phyloP scores from a whole-genome alignment of 2,888 invertebrate species.

The Polia nebulosa region DNA sequence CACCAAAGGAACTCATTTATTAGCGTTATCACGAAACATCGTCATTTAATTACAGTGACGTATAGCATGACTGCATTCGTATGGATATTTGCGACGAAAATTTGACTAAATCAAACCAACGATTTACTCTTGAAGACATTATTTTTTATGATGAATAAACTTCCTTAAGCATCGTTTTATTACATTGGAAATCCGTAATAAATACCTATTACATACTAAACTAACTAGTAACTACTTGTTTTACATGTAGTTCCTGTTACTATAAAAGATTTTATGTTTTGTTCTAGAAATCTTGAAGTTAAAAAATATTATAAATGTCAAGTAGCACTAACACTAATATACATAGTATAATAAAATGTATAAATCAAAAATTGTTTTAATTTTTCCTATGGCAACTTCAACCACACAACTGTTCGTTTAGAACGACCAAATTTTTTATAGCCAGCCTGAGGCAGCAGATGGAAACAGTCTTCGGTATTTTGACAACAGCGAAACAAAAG shows the following conservation, averaged over 20 bases:
- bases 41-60: background rate
- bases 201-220: background rate
- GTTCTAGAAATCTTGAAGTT: slow-evolving; percentile 4
- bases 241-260: slow-evolving; percentile 4
- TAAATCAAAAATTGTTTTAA: slow-evolving; percentile 43
- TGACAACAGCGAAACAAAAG: background rate
- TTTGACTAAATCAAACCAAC: background rate
- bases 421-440: background rate
- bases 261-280: slow-evolving; percentile 16
- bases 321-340: slow-evolving; percentile 55
- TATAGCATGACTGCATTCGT: slow-evolving; percentile 18
- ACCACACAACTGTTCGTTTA: background rate
- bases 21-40: background rate
- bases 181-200: background rate
- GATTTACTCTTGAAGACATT: background rate
- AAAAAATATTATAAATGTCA: slow-evolving; percentile 39
- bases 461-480: background rate
- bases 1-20: background rate
- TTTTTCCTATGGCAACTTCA: slow-evolving; percentile 2
- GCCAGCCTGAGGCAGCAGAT: background rate
- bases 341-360: slow-evolving; percentile 56
- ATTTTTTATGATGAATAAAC: background rate
- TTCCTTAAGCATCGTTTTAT: background rate
- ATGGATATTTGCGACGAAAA: background rate
- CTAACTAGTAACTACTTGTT: background rate